Base-by-base conservation (phyloP, 1,140 invertebrate genomes). In the Anoplolepis gracilipes region DNA sequence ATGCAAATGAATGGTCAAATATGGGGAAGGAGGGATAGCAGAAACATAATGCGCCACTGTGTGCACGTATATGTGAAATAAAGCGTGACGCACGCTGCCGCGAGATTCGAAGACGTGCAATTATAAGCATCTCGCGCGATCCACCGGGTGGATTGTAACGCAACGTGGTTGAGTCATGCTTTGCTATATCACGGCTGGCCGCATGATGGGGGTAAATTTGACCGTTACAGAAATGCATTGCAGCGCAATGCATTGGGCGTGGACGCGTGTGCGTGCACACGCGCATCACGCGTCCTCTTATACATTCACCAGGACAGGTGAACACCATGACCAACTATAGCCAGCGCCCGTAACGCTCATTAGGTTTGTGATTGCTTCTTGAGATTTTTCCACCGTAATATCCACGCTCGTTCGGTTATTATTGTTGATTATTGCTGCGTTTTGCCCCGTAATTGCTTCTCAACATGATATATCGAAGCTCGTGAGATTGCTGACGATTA, bases 191-290 rank as follows among this genome's bases (percentile, higher is more conserved):
- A 87, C 86, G 86, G 67, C 84, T 28, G 62, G 76, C 86, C 59
- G 65, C 76, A 22, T 36, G 82, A 93, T 92, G 89, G 90, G 93
- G 93, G 93, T 93, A 93, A 90, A 91, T 92, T 92, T 78, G 93
- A 93, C 93, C 92, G 93, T 94, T 94, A 93, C 89, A 90, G 88
- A 90, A 89, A 92, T 87, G 81, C 86, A 67, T 81, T 90, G 78
- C 30, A 75, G 22, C 11, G 53, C 39, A 42, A 39, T 13, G 64
- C 30, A 6, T 2, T 55, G 28, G n/a, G 46, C n/a, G n/a, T 70
- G 25, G n/a, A 57, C n/a, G 70, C 6, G 62, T 73, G n/a, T 72
- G 75, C 53, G 42, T 64, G 70, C 39, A 72, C 8, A 55, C 36
- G 53, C n/a, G 64, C 84, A 39, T 69, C 64, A 42, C 30, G 39